Conservation (phyloP, 2,113 vertebrate species). For the Pollimyrus isidori region DNA sequence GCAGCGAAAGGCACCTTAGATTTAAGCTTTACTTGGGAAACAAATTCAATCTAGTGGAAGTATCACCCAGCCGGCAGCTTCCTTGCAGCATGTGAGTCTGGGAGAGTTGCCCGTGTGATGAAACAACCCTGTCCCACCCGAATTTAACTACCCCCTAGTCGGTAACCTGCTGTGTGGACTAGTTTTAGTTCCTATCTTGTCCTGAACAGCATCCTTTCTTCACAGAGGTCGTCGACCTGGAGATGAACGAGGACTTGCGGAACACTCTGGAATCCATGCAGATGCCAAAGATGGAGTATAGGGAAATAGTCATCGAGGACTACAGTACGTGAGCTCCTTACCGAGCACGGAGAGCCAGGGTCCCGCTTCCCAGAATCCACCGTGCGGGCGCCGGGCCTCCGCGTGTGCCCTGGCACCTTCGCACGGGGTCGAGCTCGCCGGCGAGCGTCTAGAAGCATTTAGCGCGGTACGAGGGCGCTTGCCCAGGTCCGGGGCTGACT, state of each 20-base stretch:
- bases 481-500: neutral
- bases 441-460: neutral
- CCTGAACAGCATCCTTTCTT: slow-evolving; percentile 35
- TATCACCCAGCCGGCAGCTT: neutral
- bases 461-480: neutral
- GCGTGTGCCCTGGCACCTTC: neutral
- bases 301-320: slow-evolving; percentile 70
- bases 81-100: neutral
- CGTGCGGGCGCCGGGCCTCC: too few species aligned
- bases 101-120: neutral
- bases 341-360: neutral
- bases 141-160: neutral
- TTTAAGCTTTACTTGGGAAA: neutral
- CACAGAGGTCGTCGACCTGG: slow-evolving; percentile 74
- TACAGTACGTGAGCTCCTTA: slow-evolving; percentile 66
- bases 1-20: neutral
- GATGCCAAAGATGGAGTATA: slow-evolving; percentile 83
- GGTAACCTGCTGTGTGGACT: neutral
- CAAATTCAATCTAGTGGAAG: neutral
- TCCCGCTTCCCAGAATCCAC: neutral
- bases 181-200: neutral
- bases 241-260: slow-evolving; percentile 76
- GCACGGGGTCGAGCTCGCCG: neutral
- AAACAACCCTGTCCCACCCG: neutral
- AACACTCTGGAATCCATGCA: slow-evolving; percentile 68